These are phyloP conservation scores for Hylyphantes graminicola DNA, from an alignment of 1,140 invertebrate genomes.

Conservation along the genomic window DNA sequence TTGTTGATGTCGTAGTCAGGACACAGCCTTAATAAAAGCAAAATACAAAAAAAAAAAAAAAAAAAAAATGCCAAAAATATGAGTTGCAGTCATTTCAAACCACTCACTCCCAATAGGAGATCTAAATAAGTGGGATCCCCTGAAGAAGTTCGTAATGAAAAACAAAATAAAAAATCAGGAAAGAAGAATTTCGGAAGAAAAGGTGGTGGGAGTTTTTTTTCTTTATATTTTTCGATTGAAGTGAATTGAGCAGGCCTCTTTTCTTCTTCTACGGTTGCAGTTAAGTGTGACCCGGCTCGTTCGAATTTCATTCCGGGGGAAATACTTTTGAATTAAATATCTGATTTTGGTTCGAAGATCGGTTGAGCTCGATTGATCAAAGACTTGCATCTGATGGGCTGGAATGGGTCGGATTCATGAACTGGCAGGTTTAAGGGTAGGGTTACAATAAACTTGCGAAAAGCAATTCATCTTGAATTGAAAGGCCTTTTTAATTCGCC, in stretches of 20 bases:
- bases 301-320: conserved; percentile 28
- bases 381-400: too few relatives aligned
- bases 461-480: too few relatives aligned
- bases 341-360: conserved; percentile 26
- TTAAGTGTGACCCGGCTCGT: conserved; percentile 5
- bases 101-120: neutral
- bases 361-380: conserved; percentile 3
- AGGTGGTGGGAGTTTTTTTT: neutral
- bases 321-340: conserved; percentile 51
- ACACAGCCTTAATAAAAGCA: too few relatives aligned
- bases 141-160: conserved; percentile 22
- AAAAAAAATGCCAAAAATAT: too few relatives aligned
- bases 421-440: neutral
- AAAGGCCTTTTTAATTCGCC: too few relatives aligned
- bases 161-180: neutral
- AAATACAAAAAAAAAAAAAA: too few relatives aligned
- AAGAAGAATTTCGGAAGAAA: neutral
- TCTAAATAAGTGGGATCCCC: conserved; percentile 45
- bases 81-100: neutral
- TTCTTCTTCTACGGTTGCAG: conserved; percentile 20
- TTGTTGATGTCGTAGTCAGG: too few relatives aligned
- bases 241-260: conserved; percentile 28
- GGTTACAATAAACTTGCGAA: too few relatives aligned
- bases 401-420: neutral
- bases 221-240: conserved; percentile 1